Conservation (phyloP, 2,797 vertebrate genomes). For the Borostomias antarcticus region DNA sequence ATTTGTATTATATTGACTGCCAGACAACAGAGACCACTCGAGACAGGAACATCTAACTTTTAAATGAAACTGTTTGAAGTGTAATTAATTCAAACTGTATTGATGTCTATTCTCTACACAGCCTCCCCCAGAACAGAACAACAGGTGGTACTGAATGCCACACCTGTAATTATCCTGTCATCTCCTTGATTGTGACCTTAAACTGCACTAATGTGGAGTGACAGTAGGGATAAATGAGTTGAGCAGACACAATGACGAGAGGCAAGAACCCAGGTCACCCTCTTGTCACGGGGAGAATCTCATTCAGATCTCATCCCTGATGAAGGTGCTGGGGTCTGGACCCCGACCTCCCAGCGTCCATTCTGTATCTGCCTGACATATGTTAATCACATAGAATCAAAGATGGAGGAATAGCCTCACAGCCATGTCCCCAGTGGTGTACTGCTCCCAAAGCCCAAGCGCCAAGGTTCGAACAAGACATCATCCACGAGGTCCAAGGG, state of each 20-base stretch:
- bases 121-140: neutral
- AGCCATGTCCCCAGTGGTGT: neutral
- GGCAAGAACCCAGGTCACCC: conserved; percentile 59
- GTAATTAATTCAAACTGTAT: too few species aligned
- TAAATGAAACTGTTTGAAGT: neutral
- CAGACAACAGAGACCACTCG: too few species aligned
- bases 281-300: conserved; percentile 53
- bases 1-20: too few species aligned
- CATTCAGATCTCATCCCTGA: conserved; percentile 42
- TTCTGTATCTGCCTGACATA: neutral
- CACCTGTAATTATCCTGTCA: conserved; percentile 74
- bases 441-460: too few species aligned
- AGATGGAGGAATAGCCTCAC: neutral
- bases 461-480: too few species aligned
- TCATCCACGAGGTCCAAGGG: too few species aligned
- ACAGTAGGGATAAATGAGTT: conserved; percentile 63
- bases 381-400: neutral
- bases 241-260: conserved; percentile 65
- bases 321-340: conserved; percentile 4
- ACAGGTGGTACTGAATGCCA: neutral
- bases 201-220: conserved; percentile 51
- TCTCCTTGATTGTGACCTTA: conserved; percentile 53
- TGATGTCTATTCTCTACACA: too few species aligned
- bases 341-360: neutral
- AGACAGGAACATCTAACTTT: too few species aligned